Base-by-base conservation (phyloP, 2,797 vertebrate genomes). In the Mycteria americana region DNA sequence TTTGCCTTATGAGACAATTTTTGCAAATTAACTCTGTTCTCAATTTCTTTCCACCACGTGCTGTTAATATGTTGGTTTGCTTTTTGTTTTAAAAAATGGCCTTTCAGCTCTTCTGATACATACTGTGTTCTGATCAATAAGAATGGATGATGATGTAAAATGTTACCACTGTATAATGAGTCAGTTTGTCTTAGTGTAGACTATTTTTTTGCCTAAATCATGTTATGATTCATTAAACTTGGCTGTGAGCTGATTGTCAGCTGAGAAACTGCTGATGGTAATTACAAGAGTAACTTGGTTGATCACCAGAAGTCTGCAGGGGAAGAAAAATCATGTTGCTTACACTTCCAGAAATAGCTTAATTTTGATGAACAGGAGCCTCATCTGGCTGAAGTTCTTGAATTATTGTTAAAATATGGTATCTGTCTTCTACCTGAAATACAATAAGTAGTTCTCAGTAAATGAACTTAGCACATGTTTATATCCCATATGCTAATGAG, bases 71-170 rank as follows among this genome's bases (percentile, higher is more conserved):
- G 92, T 89, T 84, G 31, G 10, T 78, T 57, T 79, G 59, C 45
- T 88, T 53, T 79, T 93, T 72, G 18, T 53, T 92, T 63, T 88
- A 86, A 89, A 93, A 86, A 89, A 93, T 54, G 87, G 63, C n/a
- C 65, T 60, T 91, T 76, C 72, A 64, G 81, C 14, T 72, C 87
- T 82, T 79, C 51, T 93, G 77, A 64, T 62, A 33, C 37, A 30
- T 33, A 19, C 35, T n/a, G 45, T 80, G 57, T 4, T 97, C 80
- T 74, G 53, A 83, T 74, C 48, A 75, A 6, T 75, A 91, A 87
- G 37, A 87, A 73, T 46, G 24, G 70, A 67, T 59, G 35, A 39
- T 57, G 65, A 65, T 9, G 3, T 84, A 75, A 75, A 84, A 67
- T 27, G 59, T 27, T 53, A 50, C 46, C 48, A 45, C 54, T 62